phyloP scores from a whole-genome alignment of 2,888 invertebrate genomes.

The Chouioia cunea region DNA sequence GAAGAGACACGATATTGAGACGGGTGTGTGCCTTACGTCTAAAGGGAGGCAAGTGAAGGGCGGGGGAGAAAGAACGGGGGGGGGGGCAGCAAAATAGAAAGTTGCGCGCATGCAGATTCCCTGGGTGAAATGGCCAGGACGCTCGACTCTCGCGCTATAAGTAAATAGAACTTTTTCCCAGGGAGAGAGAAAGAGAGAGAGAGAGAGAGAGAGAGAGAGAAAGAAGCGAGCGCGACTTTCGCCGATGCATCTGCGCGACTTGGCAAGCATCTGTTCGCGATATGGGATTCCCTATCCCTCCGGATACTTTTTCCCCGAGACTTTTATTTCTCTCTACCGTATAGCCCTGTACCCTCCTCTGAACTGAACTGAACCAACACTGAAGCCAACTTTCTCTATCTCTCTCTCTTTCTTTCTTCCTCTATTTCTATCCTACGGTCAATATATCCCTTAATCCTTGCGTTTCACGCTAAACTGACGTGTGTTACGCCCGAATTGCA shows the following conservation, averaged over 20 bases:
- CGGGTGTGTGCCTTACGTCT: neutral
- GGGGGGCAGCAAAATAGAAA: conserved; percentile 25
- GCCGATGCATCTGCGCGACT: too few species aligned
- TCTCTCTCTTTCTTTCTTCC: neutral
- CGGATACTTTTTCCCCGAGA: conserved; percentile 2
- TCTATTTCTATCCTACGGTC: neutral
- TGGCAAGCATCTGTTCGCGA: conserved; percentile 27
- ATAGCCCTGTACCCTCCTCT: too few species aligned
- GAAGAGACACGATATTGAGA: conserved; percentile 4
- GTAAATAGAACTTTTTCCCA: conserved; percentile 34
- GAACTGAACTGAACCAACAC: neutral
- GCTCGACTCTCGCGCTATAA: neutral
- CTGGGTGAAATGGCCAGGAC: conserved; percentile 1
- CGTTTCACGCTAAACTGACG: too few species aligned
- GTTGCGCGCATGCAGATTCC: conserved; percentile 18
- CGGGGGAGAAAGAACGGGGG: neutral
- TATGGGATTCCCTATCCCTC: conserved; percentile 29
- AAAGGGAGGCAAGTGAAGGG: neutral
- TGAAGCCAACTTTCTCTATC: neutral
- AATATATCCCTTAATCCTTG: too few species aligned
- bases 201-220: too few species aligned
- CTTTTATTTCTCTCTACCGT: conserved; percentile 25
- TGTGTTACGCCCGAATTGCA: too few species aligned
- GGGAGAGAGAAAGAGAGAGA: too few species aligned
- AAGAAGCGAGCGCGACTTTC: too few species aligned